Percentiles rank a stretch among this genome's conserved stretches.
Evolutionary conservation across 1,140 invertebrate species (phyloP).

Genomic region (Eriosoma lanigerum): DNA sequence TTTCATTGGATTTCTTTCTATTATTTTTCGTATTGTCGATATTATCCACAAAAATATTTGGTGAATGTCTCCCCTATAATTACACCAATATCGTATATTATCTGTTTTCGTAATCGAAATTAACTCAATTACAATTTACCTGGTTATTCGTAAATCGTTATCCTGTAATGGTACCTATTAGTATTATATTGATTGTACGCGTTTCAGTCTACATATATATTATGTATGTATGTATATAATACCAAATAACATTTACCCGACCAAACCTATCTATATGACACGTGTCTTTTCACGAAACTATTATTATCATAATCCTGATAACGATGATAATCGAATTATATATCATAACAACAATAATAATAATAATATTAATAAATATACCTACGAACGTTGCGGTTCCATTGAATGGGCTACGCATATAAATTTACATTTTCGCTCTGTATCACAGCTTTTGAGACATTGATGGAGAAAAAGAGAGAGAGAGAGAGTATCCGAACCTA

Average conservation of each 20-base stretch:
- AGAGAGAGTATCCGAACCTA: background rate
- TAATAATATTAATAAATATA: too few species aligned
- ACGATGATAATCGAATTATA: constrained; percentile 32
- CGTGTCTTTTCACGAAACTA: background rate
- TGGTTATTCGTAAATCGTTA: too few species aligned
- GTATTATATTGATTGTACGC: too few species aligned
- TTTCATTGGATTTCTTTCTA: too few species aligned
- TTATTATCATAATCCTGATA: constrained; percentile 1
- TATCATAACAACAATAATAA: too few species aligned
- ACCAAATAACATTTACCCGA: background rate
- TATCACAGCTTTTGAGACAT: background rate
- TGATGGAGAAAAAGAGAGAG: background rate
- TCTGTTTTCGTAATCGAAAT: too few species aligned
- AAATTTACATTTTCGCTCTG: constrained; percentile 28
- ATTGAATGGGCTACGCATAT: constrained; percentile 5
- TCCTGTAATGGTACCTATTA: too few species aligned
- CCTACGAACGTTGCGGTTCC: background rate
- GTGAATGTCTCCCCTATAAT: too few species aligned
- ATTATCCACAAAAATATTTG: too few species aligned
- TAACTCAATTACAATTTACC: too few species aligned
- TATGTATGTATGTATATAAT: background rate
- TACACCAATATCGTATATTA: too few species aligned
- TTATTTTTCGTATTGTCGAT: too few species aligned
- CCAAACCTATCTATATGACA: background rate
- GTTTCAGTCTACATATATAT: background rate